Conservation (phyloP, 2,113 vertebrate genomes). For the Eudyptes chrysolophus region DNA sequence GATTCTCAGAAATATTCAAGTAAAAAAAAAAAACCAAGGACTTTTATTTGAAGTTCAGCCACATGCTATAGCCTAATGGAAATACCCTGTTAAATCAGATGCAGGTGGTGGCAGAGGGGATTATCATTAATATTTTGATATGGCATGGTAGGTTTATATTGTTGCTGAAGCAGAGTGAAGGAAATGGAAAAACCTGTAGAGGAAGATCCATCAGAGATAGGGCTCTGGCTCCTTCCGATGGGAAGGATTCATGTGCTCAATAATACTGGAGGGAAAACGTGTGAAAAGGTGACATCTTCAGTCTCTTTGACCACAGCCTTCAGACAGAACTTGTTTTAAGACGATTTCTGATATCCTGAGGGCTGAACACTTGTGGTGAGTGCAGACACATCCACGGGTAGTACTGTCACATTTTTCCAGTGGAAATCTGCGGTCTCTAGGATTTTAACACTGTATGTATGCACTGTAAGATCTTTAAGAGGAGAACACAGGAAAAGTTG, state of each 20-base stretch:
- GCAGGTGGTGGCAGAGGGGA: not conserved
- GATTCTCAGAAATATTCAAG: not conserved
- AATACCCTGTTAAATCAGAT: not conserved
- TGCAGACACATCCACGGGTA: fast-evolving
- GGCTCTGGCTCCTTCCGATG: not conserved
- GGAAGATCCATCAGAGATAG: not conserved
- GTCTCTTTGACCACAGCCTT: not conserved
- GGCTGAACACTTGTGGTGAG: not conserved
- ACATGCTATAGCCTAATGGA: not conserved
- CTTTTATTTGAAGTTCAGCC: not conserved
- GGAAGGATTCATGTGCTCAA: not conserved
- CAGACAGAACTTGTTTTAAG: not conserved
- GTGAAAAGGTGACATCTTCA: too few relatives aligned
- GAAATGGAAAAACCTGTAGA: not conserved
- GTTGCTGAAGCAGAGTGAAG: not conserved
- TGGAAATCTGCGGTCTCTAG: not conserved
- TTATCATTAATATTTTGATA: not conserved
- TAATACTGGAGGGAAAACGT: not conserved
- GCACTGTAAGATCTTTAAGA: too few relatives aligned
- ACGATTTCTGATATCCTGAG: not conserved
- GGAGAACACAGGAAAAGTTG: not conserved
- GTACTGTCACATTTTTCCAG: not conserved
- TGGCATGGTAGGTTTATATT: not conserved
- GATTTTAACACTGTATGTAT: fast-evolving
- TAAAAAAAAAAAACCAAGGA: not conserved